Evolutionary conservation across 2,888 invertebrate genomes (phyloP).

Genomic region (Choreutis nemorana): DNA sequence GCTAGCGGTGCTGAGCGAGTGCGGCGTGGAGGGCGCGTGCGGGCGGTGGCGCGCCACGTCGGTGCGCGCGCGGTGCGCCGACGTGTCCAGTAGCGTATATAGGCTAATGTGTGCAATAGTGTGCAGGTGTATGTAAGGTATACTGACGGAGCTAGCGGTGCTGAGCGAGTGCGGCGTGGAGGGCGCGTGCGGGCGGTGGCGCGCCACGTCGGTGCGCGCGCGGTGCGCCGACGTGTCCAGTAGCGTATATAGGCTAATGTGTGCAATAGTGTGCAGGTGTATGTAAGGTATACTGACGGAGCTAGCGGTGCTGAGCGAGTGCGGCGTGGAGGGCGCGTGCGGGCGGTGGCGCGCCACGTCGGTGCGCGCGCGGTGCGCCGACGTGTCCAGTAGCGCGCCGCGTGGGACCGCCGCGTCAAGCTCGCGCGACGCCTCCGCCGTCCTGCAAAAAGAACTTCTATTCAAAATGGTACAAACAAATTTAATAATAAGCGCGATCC

Average conservation of each 20-base stretch:
- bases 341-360: constrained; percentile 78
- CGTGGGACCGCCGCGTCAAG: constrained; percentile 89
- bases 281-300: constrained; percentile 59
- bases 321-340: constrained; percentile 31
- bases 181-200: constrained; percentile 54
- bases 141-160: constrained; percentile 72
- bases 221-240: constrained; percentile 87
- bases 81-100: constrained; percentile 85
- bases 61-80: constrained; percentile 77
- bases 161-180: constrained; percentile 32
- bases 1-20: constrained; percentile 69
- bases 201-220: constrained; percentile 83
- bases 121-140: too few relatives aligned
- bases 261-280: too few relatives aligned
- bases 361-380: constrained; percentile 78
- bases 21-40: constrained; percentile 37
- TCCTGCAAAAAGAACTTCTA: constrained; percentile 12
- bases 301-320: constrained; percentile 68
- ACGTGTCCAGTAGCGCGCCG: constrained; percentile 78
- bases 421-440: constrained; percentile 63
- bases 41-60: constrained; percentile 77
- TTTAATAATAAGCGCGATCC: too few relatives aligned
- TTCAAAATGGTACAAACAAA: too few relatives aligned
- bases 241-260: too few relatives aligned
- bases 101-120: too few relatives aligned